Evolutionary conservation across 2,797 vertebrate genomes (phyloP).

Genomic region (Pempheris klunzingeri): DNA sequence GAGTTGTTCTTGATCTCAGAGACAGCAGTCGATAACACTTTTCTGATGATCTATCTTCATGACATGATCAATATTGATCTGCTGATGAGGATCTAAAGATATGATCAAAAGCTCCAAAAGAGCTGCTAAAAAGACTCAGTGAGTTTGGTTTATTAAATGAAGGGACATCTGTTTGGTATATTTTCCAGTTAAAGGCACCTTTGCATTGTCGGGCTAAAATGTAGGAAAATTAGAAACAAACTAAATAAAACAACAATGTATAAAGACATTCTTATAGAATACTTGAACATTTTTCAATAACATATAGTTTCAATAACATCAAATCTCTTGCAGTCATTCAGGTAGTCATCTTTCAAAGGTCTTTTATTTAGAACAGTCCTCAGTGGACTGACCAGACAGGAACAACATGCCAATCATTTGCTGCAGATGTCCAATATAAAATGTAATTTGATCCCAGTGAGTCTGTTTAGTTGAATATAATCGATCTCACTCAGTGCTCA

Average conservation of each 20-base stretch:
- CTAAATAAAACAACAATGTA: neutral
- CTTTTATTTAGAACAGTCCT: neutral
- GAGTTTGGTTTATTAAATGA: neutral
- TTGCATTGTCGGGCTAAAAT: neutral
- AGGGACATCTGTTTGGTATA: neutral
- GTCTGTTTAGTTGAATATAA: neutral
- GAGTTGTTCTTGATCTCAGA: no score
- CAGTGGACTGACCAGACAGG: neutral
- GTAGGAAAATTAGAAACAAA: neutral
- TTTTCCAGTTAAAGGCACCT: neutral
- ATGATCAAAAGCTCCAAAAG: neutral
- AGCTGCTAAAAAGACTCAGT: neutral
- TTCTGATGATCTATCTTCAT: neutral
- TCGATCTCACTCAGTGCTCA: neutral
- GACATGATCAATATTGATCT: neutral
- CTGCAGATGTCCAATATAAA: neutral
- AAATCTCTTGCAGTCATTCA: neutral
- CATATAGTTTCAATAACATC: no score
- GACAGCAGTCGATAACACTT: neutral
- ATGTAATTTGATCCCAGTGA: neutral
- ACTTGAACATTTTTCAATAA: no score
- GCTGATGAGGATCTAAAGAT: neutral
- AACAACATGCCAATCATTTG: neutral
- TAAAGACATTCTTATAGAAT: neutral
- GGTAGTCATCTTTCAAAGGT: conserved; percentile 13